Evolutionary conservation across 1,140 invertebrate genomes (phyloP), one percentile per base, ranked within the genome.

Genomic region (Cotesia chilonis): DNA sequence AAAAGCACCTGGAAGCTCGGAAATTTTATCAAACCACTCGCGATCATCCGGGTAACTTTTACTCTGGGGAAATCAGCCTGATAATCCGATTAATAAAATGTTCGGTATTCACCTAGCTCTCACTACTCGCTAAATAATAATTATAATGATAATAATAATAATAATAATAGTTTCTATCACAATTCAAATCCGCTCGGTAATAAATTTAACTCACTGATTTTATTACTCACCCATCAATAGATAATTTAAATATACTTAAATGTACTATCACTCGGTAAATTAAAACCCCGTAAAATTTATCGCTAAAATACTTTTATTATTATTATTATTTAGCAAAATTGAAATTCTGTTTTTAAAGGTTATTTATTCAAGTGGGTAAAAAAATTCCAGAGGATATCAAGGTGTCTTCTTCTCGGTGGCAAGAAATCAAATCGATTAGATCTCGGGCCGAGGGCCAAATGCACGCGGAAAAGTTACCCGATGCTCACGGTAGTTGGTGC

Each of bases 51-150:
- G 20, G 55, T 52, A 57, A 20, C 41, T 41, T 80, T 76, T 72
- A 76, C 76, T 79, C 85, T 77, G 78, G 85, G 84, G 85, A 86
- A 87, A 87, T 87, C 84, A 86, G 80, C 77, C 77, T 79, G 80
- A 84, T 86, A 86, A 87, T 87, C 81, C 82, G 83, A 86, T 87
- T 86, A 86, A 87, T 87, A 86, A 86, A 85, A 85, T 86, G 84
- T 79, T 79, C 70, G 60, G 68, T 61, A 66, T 75, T 66, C 65
- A 63, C 68, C 47, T 20, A 63, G 59, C 67, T 72, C 57, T 64
- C 70, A 69, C 63, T 55, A 47, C 14, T 12, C 37, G 28, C 41
- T 51, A 63, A 3, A 71, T 47, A 51, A n/a, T 51, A 66, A 28
- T 28, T 61, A 28, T 61, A 47, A 47, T 47, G 10, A 47, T 47